phyloP scores from a whole-genome alignment of 1,140 invertebrate species.

The Drosophila yakuba region DNA sequence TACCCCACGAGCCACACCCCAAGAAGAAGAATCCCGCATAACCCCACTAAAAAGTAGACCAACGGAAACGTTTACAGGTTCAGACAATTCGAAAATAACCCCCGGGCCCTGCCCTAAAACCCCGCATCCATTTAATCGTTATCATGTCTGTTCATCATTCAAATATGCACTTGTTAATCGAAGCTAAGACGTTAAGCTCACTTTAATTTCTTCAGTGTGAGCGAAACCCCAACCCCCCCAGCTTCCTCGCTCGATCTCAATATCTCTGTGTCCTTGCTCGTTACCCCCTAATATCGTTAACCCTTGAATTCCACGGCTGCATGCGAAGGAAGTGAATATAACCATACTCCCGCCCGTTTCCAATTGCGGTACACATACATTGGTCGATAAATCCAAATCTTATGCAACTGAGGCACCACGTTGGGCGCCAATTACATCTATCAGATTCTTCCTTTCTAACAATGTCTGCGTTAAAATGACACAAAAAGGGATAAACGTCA shows the following conservation, averaged over 20 bases:
- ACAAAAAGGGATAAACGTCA: too few species aligned
- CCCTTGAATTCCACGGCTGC: constrained; percentile 15
- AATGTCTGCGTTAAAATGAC: too few species aligned
- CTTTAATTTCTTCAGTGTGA: constrained; percentile 17
- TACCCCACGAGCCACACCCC: neutral
- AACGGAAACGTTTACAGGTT: constrained; percentile 4
- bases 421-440: neutral
- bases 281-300: constrained; percentile 22
- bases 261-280: constrained; percentile 23
- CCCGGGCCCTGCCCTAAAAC: neutral
- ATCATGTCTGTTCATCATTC: constrained; percentile 41
- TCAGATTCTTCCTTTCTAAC: neutral
- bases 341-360: neutral
- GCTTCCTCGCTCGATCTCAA: constrained; percentile 15
- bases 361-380: neutral
- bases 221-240: neutral
- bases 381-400: neutral
- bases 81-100: constrained; percentile 22
- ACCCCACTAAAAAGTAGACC: constrained; percentile 19
- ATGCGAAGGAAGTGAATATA: constrained; percentile 24
- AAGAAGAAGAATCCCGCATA: constrained; percentile 19
- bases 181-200: constrained; percentile 18
- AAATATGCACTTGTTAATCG: constrained; percentile 32
- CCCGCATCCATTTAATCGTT: constrained; percentile 45
- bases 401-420: neutral